These are phyloP conservation scores for Bubalus kerabau DNA, from an alignment of 2,113 vertebrate genomes.

Conservation along the genomic window DNA sequence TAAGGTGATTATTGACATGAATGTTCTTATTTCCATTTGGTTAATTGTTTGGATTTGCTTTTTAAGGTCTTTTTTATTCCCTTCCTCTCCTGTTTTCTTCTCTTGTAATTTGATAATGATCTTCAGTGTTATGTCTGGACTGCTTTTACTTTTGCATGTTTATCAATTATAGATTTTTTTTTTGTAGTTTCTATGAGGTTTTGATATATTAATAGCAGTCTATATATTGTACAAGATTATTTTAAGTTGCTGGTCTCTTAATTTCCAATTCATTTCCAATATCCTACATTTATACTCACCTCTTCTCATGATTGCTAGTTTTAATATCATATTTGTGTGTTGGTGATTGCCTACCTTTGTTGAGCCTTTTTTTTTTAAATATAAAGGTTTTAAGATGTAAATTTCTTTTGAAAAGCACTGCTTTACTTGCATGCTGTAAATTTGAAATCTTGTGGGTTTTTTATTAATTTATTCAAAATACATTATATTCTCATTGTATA, in stretches of 20 bases:
- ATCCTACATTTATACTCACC: not conserved
- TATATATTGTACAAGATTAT: not conserved
- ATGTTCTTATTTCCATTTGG: not conserved
- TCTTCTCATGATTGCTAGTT: not conserved
- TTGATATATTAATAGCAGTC: not conserved
- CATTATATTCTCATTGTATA: not conserved
- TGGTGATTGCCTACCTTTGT: not conserved
- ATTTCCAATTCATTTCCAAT: not conserved
- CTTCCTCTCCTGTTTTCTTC: not conserved
- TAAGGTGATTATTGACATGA: not conserved
- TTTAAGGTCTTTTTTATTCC: not conserved
- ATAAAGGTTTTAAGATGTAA: not conserved
- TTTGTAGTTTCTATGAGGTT: not conserved
- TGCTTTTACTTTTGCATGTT: not conserved
- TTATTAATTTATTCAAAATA: not conserved
- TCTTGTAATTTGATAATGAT: not conserved
- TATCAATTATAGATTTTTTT: not conserved
- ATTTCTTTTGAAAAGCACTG: not conserved
- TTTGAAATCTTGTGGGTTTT: not conserved
- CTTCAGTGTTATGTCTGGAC: not conserved
- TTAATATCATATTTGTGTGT: not conserved
- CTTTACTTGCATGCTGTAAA: not conserved
- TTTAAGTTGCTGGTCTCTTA: not conserved
- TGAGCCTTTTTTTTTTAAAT: not conserved
- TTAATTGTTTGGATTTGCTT: not conserved